Conservation (phyloP, 2,797 vertebrate species). For the Sebastes taczanowskii region DNA sequence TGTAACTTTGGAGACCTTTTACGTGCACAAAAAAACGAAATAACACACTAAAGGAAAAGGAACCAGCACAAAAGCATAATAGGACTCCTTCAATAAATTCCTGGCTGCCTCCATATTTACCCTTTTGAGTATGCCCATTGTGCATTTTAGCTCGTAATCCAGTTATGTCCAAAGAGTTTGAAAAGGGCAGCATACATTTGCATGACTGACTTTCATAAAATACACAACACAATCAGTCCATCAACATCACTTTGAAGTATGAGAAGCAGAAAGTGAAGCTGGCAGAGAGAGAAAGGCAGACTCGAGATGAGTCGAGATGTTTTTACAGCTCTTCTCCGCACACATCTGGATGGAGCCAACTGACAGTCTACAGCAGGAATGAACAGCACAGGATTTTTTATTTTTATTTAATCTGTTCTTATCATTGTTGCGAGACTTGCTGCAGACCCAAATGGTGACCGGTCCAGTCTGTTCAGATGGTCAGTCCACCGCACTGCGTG, state of each 20-base stretch:
- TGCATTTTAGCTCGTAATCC: background rate
- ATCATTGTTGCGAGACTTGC: conserved; percentile 3
- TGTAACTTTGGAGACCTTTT: too few relatives aligned
- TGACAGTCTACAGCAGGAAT: background rate
- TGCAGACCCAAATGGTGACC: conserved; percentile 8
- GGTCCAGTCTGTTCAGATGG: conserved; percentile 27
- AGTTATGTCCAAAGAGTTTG: background rate
- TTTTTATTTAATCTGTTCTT: conserved; percentile 18
- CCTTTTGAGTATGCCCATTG: background rate
- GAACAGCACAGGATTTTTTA: background rate
- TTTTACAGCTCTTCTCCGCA: background rate
- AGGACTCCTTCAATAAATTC: too few relatives aligned
- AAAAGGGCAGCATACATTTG: background rate
- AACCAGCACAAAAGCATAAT: too few relatives aligned
- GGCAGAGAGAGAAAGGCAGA: background rate
- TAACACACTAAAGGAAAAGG: too few relatives aligned
- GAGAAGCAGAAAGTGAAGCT: background rate
- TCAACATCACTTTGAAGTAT: background rate
- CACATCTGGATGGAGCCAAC: conserved; percentile 10
- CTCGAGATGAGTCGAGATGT: background rate
- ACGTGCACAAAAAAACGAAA: too few relatives aligned
- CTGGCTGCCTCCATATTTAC: background rate
- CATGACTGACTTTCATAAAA: background rate
- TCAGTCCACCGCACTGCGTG: background rate
- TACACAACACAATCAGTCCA: background rate